Evolutionary conservation across 2,888 invertebrate species (phyloP), one percentile per base, ranked within the genome.

Genomic region (Drosophila fulvimacula): DNA sequence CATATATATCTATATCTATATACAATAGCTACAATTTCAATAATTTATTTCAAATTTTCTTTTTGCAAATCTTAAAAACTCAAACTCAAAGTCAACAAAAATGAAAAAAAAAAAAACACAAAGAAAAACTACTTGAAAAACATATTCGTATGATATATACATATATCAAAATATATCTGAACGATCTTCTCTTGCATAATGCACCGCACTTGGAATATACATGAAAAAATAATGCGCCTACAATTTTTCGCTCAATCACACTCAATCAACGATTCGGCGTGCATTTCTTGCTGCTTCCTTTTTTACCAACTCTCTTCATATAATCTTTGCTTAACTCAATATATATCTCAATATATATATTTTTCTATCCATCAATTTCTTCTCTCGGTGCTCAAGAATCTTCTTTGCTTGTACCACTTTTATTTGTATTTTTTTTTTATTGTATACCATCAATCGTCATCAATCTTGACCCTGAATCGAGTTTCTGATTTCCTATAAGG

Each of bases 81-180:
- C 11, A 7, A 49, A 34, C 13, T 49, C 15, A 27, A 52, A 52
- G 27, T 46, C 46, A 46, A 46, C 27, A 55, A 51, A 32, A 41
- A 65, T 52, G 64, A 41, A 55, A 42, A 32, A 62, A 59, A 57
- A 11, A 59, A 19, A 60, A 77, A 86, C 84, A 84, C 82, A 86
- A 86, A 84, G 86, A 86, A 86, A 84, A 86, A 82, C 82, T 84
- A 74, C 51, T 38, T 46, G 21, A 65, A 53, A 7, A 38, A 38
- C 15, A 53, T 60, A 74, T 66, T 76, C 62, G 46, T 61, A 24
- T 73, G 60, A 61, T 65, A 60, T 34, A 44, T 46, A 27, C 10
- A 10, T 51, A 15, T 51, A 30, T 32, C 13, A 17, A 13, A 17
- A 52, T 49, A 53, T 48, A 69, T 57, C 17, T 56, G 64, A 69